Conservation (phyloP, 2,797 vertebrate genomes). For the Enteromius treurensis region DNA sequence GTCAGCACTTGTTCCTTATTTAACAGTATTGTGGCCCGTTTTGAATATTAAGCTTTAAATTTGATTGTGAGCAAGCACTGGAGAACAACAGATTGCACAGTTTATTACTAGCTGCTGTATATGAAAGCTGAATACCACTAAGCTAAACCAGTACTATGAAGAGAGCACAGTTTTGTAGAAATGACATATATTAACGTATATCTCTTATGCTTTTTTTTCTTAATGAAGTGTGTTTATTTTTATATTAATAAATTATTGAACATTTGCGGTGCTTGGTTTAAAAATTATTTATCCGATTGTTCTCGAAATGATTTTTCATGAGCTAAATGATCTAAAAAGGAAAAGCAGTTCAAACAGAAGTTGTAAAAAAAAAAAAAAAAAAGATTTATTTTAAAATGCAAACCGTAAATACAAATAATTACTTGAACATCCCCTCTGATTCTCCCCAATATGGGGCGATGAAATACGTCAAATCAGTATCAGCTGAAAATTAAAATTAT, state of each 20-base stretch:
- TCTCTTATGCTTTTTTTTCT: slow-evolving; percentile 62
- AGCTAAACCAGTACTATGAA: slow-evolving; percentile 55
- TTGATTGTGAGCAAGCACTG: slow-evolving; percentile 46
- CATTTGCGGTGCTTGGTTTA: background rate
- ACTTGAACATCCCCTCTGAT: slow-evolving; percentile 62
- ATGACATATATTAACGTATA: slow-evolving; percentile 12
- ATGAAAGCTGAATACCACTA: slow-evolving; percentile 6
- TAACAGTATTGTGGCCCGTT: slow-evolving; percentile 10
- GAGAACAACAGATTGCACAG: slow-evolving; percentile 51
- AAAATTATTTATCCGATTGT: background rate
- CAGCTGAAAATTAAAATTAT: slow-evolving; percentile 71
- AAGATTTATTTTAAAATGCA: slow-evolving; percentile 69
- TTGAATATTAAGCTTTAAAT: slow-evolving; percentile 28
- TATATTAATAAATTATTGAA: slow-evolving; percentile 81
- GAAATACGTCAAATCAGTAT: slow-evolving; percentile 73
- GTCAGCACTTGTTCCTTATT: background rate
- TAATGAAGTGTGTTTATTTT: slow-evolving; percentile 64
- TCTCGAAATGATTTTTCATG: background rate
- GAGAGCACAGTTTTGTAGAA: slow-evolving; percentile 58
- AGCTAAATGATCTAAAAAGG: background rate
- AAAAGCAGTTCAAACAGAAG: background rate
- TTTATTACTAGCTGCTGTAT: slow-evolving; percentile 51
- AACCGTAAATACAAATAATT: slow-evolving; percentile 73
- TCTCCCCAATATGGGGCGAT: slow-evolving; percentile 86
- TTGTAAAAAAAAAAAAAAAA: slow-evolving; percentile 67